Conservation (phyloP, 1,140 invertebrate species). For the Magallana ariakensis region DNA sequence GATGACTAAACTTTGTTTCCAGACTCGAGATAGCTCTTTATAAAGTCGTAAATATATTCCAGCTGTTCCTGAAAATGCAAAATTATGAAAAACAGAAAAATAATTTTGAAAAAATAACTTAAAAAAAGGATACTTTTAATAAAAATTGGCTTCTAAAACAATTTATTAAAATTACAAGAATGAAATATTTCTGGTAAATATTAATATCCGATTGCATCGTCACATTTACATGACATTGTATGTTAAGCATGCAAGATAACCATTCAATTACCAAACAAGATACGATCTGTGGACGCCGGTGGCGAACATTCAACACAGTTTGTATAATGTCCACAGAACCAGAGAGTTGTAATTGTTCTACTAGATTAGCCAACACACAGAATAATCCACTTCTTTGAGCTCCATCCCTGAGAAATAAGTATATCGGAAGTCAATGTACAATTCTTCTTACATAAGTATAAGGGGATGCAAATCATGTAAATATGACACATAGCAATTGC, state of each 20-base stretch:
- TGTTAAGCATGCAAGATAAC: not conserved
- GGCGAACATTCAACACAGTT: not conserved
- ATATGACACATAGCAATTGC: not conserved
- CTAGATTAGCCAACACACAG: constrained; percentile 6
- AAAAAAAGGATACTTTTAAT: not conserved
- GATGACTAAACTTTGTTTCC: too few relatives aligned
- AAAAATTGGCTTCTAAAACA: not conserved
- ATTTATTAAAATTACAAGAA: not conserved
- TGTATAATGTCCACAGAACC: not conserved
- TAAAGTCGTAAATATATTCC: constrained; percentile 16
- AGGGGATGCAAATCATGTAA: not conserved
- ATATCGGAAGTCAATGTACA: not conserved
- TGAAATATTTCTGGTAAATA: not conserved
- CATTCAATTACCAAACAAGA: not conserved
- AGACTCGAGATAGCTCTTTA: not conserved
- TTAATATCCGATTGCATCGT: not conserved
- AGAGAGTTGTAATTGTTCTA: constrained; percentile 1
- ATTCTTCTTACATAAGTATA: not conserved
- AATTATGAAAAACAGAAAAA: not conserved
- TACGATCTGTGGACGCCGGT: not conserved
- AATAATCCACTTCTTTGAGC: not conserved
- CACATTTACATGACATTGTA: not conserved
- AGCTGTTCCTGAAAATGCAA: not conserved
- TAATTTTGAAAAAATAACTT: not conserved
- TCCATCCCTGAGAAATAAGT: not conserved